Evolutionary conservation across 2,797 vertebrate genomes (phyloP).

Genomic region (Acridotheres tristis): DNA sequence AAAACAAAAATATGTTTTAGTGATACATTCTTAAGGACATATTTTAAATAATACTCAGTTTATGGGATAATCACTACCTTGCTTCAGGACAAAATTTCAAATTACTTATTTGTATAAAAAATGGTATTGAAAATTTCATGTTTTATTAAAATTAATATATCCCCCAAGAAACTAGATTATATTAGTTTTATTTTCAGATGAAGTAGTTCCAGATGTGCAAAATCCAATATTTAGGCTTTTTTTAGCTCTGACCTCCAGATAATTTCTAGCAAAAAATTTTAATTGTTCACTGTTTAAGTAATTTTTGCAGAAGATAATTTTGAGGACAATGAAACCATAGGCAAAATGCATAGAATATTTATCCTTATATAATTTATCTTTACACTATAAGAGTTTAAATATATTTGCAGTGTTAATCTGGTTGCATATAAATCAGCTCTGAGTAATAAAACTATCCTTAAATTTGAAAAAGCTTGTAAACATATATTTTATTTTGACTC

Average conservation of each 20-base stretch:
- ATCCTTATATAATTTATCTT: neutral
- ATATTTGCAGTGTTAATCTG: neutral
- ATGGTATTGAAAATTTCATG: neutral
- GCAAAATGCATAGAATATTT: neutral
- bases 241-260: neutral
- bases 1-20: neutral
- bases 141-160: constrained; percentile 28
- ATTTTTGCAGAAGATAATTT: neutral
- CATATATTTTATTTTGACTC: neutral
- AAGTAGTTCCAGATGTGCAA: neutral
- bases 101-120: constrained; percentile 27
- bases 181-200: neutral
- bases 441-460: neutral
- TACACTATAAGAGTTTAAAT: neutral
- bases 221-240: neutral
- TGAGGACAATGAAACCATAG: neutral
- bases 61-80: neutral
- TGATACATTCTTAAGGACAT: neutral
- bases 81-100: constrained; percentile 41
- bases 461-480: neutral
- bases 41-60: neutral
- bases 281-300: neutral
- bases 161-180: neutral
- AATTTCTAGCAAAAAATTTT: neutral
- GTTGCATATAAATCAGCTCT: neutral